phyloP scores from a whole-genome alignment of 2,113 vertebrate genomes.

The Euleptes europaea region DNA sequence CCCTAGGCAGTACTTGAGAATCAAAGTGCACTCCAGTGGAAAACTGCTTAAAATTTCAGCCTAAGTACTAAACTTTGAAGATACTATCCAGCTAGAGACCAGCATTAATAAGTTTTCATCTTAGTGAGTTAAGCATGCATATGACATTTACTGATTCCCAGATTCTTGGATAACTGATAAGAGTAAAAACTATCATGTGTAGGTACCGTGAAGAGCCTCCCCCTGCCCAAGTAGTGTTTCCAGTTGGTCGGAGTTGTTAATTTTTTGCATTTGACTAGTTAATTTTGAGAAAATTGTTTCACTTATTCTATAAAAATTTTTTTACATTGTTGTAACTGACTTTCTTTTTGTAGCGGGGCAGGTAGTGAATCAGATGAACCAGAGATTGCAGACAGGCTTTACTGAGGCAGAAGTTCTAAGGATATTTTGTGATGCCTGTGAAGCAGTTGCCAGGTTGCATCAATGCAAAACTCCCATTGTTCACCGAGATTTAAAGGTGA shows the following conservation, averaged over 20 bases:
- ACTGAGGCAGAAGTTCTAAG: constrained; percentile 87
- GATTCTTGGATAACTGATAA: too few relatives aligned
- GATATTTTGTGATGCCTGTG: constrained; percentile 94
- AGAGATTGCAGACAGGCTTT: constrained; percentile 90
- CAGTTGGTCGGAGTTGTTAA: not conserved
- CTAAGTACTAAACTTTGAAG: not conserved
- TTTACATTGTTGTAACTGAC: not conserved
- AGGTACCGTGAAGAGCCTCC: not conserved
- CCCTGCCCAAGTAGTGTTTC: not conserved
- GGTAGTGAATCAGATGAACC: constrained; percentile 98
- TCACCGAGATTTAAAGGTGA: constrained; percentile 95
- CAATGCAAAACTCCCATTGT: constrained; percentile 96
- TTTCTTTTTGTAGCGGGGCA: constrained; percentile 83
- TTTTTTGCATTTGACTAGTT: not conserved
- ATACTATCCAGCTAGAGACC: not conserved
- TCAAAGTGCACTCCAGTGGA: not conserved
- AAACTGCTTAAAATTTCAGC: not conserved
- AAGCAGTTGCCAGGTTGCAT: constrained; percentile 93
- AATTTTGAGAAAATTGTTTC: not conserved
- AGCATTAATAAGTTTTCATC: too few relatives aligned
- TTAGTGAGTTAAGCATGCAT: too few relatives aligned
- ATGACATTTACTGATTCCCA: not conserved
- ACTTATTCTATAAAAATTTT: not conserved
- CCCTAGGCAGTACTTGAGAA: not conserved
- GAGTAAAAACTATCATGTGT: not conserved